Conservation (phyloP, 2,797 vertebrate species). For the Epinephelus awoara region DNA sequence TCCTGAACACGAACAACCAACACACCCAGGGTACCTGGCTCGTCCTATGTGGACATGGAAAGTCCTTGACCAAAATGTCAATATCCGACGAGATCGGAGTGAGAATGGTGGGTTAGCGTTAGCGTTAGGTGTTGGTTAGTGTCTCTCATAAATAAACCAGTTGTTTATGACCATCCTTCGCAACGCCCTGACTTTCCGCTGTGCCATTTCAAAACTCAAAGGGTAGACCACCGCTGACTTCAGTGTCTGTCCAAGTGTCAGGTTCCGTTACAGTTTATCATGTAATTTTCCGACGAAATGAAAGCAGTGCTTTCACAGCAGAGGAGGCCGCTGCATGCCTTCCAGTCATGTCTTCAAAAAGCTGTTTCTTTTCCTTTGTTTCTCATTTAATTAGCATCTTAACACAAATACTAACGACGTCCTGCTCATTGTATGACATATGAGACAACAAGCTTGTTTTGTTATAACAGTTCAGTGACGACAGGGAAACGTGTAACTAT, state of each 20-base stretch:
- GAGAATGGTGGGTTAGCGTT: background rate
- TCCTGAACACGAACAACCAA: too few species aligned
- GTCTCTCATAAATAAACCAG: background rate
- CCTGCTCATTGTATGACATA: background rate
- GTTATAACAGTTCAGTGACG: background rate
- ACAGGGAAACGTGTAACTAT: background rate
- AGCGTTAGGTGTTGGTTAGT: background rate
- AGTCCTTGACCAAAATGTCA: too few species aligned
- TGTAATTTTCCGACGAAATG: slow-evolving; percentile 17
- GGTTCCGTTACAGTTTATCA: background rate
- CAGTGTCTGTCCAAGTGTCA: background rate
- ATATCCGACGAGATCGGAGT: too few species aligned
- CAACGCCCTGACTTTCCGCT: slow-evolving; percentile 50
- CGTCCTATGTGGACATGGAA: too few species aligned
- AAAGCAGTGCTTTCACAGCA: background rate
- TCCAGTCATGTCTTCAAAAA: background rate
- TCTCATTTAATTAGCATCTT: background rate
- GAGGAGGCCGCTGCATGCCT: background rate
- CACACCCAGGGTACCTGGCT: too few species aligned
- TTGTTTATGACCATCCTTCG: slow-evolving; percentile 14
- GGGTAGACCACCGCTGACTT: background rate
- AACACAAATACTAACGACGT: background rate
- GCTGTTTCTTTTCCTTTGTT: too few species aligned
- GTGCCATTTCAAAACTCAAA: slow-evolving; percentile 25
- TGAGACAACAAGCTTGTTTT: background rate